Base-by-base conservation (phyloP, 2,797 vertebrate genomes). In the Pempheris klunzingeri region DNA sequence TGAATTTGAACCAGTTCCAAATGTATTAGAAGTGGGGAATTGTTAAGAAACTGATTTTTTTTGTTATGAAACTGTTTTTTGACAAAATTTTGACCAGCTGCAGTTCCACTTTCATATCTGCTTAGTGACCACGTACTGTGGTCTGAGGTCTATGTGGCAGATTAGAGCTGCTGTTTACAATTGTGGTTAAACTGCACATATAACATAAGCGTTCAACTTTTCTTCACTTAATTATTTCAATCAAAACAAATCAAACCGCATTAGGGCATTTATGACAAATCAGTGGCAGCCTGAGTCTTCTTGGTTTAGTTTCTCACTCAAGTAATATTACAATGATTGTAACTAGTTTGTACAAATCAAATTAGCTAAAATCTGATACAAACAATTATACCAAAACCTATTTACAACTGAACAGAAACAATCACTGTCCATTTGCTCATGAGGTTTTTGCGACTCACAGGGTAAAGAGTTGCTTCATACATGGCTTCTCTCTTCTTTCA, bases 401-500 rank as follows among this genome's bases (percentile, higher is more conserved):
- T 5, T 32, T 49, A 1, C 20, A 66, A 18, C 17, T 5, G n/a
- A 46, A 44, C 18, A n/a, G 18, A 68, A 43, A 4, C 22, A 2
- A 32, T 1, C 9, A 12, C 14, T 5, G 5, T 8, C 3, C 41
- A 22, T 63, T 44, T 43, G 30, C 11, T 57, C 1, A 4, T 52
- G 58, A 57, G 18, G 5, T n/a, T 65, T 67, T 64, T 70, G 18
- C 24, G 22, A 36, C 41, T 72, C 1, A 0, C 14, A 47, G 30
- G 14, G 34, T 53, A 26, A 65, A 67, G 46, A 30, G 61, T 61
- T 44, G 17, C 63, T 72, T 78, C 53, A 46, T 63, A 43, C 65
- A 41, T 50, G 46, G 41, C 53, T 71, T 68, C 69, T 73, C 59
- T 71, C 74, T 50, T 77, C 81, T 88, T 82, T 86, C 57, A 63